Evolutionary conservation across 2,113 vertebrate species (phyloP), one percentile per base, ranked within the genome.

Genomic region (Seriola rivoliana): DNA sequence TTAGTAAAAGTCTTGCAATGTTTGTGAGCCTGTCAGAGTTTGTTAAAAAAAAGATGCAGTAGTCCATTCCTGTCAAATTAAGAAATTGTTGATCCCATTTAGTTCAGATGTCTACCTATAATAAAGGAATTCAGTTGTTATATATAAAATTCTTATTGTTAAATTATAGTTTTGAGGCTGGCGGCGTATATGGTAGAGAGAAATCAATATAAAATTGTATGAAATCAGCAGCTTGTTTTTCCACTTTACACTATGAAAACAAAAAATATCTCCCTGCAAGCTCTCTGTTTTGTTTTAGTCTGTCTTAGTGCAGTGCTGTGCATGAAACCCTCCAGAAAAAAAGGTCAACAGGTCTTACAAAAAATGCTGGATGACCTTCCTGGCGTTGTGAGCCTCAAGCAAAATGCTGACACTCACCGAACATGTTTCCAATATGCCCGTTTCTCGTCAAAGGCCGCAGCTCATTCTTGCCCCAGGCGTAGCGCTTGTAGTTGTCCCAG

Each of bases 401-500:
- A n/a, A 79, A 60, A 32, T 8, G 2, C 7, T 0, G 21, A 79
- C 50, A 96, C 98, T 99, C 95, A 99, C 98, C 98, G 0, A 99
- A 99, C 96, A 99, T 97, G 95, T 93, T 99, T 52, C 97, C 98
- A 4, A 97, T 95, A 80, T 98, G 98, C 69, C 98, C 98, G 0
- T 97, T 98, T 89, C 81, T 97, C 0, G 96, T 97, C 84, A 99
- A 92, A 0, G 98, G 98, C 29, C 97, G 96, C 50, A 99, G 97
- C 89, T 99, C 98, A 0, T 99, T 99, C 67, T 97, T 97, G 0
- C 98, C 98, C 93, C 99, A 96, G 2, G 98, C 98, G 0, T 96
- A 98, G 6, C 25, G 95, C 84, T 94, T 97, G 95, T 99, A 99
- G 96, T 96, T 99, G 86, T 97, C 96, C 98, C 98, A 99, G 88